Evolutionary conservation across 92 coral and sea anemone genomes (phyloP), one percentile per base, ranked within the genome.

Genomic region (Micromussa lordhowensis): DNA sequence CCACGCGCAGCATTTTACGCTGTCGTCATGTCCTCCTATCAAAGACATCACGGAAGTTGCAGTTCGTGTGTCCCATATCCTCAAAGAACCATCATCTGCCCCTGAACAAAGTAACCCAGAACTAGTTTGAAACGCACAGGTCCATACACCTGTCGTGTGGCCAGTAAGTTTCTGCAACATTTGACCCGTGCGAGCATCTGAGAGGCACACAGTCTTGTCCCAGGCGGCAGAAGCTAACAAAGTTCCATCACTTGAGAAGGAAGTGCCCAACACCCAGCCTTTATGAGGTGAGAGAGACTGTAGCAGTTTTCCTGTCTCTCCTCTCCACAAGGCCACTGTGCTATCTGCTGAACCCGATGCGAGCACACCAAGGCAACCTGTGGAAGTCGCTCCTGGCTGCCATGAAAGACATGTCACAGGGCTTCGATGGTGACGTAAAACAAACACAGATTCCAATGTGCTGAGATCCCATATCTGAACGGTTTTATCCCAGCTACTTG

Each of bases 131-230:
- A 96, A 98, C 29, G 94, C 86, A 72, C 98, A 96, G 4, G 98
- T 93, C 99, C 99, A 98, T 0, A 98, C 99, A 12, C 99, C 99
- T 14, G 98, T 98, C 17, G 96, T 88, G 88, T 98, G 99, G 10
- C 98, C 98, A 1, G 84, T 75, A 6, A 96, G 79, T 30, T 76
- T 80, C 30, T 92, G 88, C 76, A 90, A 79, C 40, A 90, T 35
- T 54, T 94, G 92, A 31, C 93, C 96, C 26, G 98, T 98, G 61
- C 86, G 92, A 29, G 91, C 94, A 86, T 96, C 96, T 82, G 94
- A 83, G 8, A 98, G 91, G 26, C 86, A 88, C 1, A 98, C 88
- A 12, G 78, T 82, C 57, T 95, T 96, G 85, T 98, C 99, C 99
- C 99, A 96, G 1, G 98, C 93, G 3, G 98, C 91, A 6, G 99